phyloP scores from a whole-genome alignment of 2,888 invertebrate species.

The Polylopha cassiicola region DNA sequence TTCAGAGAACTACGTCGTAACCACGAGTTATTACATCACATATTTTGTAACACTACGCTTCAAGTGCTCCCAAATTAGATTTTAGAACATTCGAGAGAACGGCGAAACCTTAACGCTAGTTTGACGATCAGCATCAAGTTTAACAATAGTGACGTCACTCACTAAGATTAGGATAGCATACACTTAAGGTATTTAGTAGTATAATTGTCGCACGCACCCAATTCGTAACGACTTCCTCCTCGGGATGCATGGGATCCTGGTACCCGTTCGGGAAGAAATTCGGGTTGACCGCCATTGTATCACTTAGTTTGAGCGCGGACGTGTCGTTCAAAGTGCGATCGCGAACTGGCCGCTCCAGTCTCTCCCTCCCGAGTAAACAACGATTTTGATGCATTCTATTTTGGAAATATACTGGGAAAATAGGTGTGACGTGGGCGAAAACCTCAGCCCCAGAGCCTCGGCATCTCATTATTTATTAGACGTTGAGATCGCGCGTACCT shows the following conservation, averaged over 20 bases:
- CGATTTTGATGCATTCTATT: constrained; percentile 74
- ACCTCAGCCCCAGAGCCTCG: constrained; percentile 50
- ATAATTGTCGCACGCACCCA: constrained; percentile 72
- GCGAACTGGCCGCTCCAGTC: constrained; percentile 68
- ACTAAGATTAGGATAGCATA: no score
- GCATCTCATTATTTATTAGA: constrained; percentile 38
- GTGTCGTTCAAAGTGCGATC: constrained; percentile 61
- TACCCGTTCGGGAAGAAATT: constrained; percentile 75
- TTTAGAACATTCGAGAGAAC: constrained; percentile 31
- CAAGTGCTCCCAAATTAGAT: constrained; percentile 61
- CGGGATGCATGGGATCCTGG: constrained; percentile 73
- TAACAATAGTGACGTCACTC: constrained; percentile 11
- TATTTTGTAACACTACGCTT: constrained; percentile 63
- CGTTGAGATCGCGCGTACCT: constrained; percentile 22
- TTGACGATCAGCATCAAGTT: constrained; percentile 26
- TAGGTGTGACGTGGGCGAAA: constrained; percentile 63
- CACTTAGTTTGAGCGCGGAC: constrained; percentile 49
- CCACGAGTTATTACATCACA: constrained; percentile 61
- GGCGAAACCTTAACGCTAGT: constrained; percentile 26
- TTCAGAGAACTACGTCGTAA: constrained; percentile 43
- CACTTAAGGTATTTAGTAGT: constrained; percentile 4
- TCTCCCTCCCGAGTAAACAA: constrained; percentile 67
- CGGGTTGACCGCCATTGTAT: constrained; percentile 63
- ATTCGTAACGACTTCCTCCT: constrained; percentile 78
- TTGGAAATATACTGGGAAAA: constrained; percentile 72